These are phyloP conservation scores for Boloria selene DNA, from an alignment of 2,888 invertebrate species.

Conservation along the genomic window DNA sequence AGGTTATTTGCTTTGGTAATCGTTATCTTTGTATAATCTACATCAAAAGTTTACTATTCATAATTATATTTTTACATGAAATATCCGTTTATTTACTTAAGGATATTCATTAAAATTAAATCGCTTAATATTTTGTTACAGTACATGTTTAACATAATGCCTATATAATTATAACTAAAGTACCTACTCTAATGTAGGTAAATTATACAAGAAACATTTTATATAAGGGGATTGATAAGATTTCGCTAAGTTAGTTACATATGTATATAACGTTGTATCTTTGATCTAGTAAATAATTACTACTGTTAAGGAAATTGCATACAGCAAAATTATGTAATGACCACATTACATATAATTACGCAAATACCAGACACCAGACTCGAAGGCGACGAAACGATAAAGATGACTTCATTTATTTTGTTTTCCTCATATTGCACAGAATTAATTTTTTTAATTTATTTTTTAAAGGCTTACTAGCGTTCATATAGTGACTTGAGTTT, in stretches of 20 bases:
- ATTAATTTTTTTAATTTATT: too few relatives aligned
- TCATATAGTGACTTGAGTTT: too few relatives aligned
- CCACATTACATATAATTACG: constrained; percentile 31
- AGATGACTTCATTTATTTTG: constrained; percentile 27
- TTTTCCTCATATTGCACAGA: constrained; percentile 24
- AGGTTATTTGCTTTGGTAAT: too few relatives aligned
- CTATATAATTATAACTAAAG: background rate
- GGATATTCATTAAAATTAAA: too few relatives aligned
- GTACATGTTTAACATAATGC: background rate
- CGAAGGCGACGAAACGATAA: constrained; percentile 32
- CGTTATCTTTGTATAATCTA: too few relatives aligned
- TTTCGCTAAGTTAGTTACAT: constrained; percentile 4
- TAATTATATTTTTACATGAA: background rate
- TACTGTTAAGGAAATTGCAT: constrained; percentile 22
- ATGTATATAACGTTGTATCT: constrained; percentile 13
- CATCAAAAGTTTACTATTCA: too few relatives aligned
- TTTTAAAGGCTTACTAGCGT: too few relatives aligned
- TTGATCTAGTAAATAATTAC: constrained; percentile 19
- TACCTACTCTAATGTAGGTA: background rate
- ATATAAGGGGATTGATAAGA: constrained; percentile 15
- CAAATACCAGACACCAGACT: constrained; percentile 30
- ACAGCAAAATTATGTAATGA: constrained; percentile 33
- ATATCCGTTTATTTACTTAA: background rate
- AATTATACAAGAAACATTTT: constrained; percentile 19
- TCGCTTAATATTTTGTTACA: too few relatives aligned